Percentiles rank a stretch among this genome's conserved stretches.
Evolutionary conservation across 2,113 vertebrate genomes (phyloP).

Genomic region (Acinonyx jubatus): DNA sequence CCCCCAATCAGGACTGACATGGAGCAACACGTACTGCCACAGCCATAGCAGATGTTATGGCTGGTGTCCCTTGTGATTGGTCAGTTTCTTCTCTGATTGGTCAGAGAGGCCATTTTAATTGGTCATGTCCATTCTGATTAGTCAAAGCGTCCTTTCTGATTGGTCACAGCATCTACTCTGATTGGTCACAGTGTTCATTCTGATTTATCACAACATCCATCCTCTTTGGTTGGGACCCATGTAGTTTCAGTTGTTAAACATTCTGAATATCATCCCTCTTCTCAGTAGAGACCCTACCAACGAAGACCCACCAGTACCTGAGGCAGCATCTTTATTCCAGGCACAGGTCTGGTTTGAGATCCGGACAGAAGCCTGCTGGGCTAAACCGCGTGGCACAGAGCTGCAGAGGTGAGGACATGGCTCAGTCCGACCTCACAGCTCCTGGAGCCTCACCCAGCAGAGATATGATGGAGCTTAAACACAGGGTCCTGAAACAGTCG

Average conservation of each 20-base stretch:
- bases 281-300: background rate
- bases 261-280: background rate
- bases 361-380: background rate
- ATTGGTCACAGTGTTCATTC: background rate
- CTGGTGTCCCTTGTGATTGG: background rate
- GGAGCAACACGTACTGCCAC: background rate
- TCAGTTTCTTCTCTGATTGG: background rate
- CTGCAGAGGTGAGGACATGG: background rate
- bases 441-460: background rate
- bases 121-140: background rate
- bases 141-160: background rate
- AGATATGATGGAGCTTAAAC: background rate
- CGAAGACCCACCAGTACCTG: background rate
- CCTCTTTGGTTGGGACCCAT: background rate
- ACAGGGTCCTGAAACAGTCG: background rate
- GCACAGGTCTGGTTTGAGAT: background rate
- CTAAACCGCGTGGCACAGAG: background rate
- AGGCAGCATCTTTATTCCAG: background rate
- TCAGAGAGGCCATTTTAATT: background rate
- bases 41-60: background rate
- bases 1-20: background rate
- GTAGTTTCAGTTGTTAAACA: background rate
- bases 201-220: conserved; percentile 3
- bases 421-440: background rate
- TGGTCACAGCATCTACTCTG: background rate